Percentiles rank a stretch among this genome's conserved stretches.
These are phyloP conservation scores for Phaethon lepturus DNA, from an alignment of 2,113 vertebrate species.

Conservation along the genomic window DNA sequence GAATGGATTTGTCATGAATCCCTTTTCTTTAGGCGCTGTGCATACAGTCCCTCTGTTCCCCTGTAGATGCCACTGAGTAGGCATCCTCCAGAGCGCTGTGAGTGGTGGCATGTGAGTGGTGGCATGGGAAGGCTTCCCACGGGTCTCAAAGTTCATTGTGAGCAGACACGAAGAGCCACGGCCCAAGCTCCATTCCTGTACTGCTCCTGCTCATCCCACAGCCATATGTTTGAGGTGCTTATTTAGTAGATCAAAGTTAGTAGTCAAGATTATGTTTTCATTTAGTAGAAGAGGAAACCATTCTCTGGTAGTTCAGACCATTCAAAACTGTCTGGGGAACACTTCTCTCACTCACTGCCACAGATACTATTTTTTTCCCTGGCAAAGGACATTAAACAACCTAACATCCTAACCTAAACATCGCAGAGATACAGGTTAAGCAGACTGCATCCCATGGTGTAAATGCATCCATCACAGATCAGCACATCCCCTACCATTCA, in stretches of 20 bases:
- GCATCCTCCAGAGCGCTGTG: not conserved
- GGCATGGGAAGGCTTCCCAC: not conserved
- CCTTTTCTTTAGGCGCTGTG: not conserved
- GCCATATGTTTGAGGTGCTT: not conserved
- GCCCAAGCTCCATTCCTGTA: not conserved
- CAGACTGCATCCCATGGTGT: not conserved
- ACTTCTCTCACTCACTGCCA: not conserved
- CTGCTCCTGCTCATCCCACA: not conserved
- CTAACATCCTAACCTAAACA: not conserved
- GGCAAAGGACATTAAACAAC: not conserved
- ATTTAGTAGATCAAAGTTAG: not conserved
- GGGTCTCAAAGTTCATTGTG: not conserved
- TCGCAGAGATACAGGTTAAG: not conserved
- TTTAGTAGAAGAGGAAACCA: not conserved
- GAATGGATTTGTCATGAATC: not conserved
- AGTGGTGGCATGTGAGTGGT: too few species aligned
- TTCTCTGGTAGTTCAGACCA: not conserved
- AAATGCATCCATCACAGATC: not conserved
- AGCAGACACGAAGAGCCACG: not conserved
- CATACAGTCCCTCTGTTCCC: not conserved
- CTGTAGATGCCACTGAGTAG: too few species aligned
- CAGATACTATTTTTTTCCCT: not conserved
- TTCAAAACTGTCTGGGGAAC: not conserved
- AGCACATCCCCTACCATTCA: not conserved
- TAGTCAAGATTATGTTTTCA: not conserved